A percentile compares a stretch with the other conserved stretches of the same genome.
Evolutionary conservation across 2,113 vertebrate genomes (phyloP).

Genomic region (Struthidea cinerea): DNA sequence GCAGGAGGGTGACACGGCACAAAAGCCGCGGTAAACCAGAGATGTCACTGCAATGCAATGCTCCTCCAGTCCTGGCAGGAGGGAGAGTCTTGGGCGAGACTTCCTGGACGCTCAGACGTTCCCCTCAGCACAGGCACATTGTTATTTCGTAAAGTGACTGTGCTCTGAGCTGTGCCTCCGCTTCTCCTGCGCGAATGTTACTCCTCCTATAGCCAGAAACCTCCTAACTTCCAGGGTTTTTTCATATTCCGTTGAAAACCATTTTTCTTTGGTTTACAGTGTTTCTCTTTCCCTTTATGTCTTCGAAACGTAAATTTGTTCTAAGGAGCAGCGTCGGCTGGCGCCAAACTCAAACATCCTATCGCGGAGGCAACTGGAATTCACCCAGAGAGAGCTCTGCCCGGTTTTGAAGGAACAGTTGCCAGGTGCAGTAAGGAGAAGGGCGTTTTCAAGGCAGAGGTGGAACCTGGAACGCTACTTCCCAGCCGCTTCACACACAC

Average conservation of each 20-base stretch:
- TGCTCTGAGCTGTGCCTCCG: not conserved
- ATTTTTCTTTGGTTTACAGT: not conserved
- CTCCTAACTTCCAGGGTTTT: not conserved
- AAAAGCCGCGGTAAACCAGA: not conserved
- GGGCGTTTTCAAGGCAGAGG: not conserved
- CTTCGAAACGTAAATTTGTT: not conserved
- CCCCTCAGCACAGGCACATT: not conserved
- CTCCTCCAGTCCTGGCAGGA: not conserved
- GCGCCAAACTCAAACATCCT: not conserved
- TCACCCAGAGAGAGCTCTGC: not conserved
- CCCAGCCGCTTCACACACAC: not conserved
- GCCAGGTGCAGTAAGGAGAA: accelerated
- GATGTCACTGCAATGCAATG: not conserved
- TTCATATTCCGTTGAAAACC: not conserved
- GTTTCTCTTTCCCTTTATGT: not conserved
- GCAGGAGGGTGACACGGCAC: not conserved
- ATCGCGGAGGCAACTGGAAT: not conserved
- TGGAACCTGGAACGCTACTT: not conserved
- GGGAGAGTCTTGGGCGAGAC: not conserved
- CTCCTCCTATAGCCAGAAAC: not conserved
- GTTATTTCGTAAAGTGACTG: not conserved
- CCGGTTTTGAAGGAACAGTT: not conserved
- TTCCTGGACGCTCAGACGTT: no score
- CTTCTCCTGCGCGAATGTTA: not conserved
- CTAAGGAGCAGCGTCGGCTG: not conserved